Evolutionary conservation across 2,888 invertebrate species (phyloP).

Genomic region (Graphium colonna): DNA sequence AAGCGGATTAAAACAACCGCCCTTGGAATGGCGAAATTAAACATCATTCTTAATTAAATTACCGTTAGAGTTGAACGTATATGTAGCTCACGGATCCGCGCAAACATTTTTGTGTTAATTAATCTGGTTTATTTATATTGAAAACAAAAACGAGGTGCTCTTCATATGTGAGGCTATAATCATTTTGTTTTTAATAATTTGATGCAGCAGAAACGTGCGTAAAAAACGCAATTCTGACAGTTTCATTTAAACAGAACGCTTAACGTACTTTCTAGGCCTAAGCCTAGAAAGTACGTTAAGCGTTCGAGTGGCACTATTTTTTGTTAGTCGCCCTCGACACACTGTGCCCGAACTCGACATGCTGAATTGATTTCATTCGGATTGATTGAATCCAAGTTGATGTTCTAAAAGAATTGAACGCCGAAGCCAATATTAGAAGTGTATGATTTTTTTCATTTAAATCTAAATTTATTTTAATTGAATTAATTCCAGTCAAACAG

Average conservation of each 20-base stretch:
- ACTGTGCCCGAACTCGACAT: neutral
- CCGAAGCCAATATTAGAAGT: too few species aligned
- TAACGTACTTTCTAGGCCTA: too few species aligned
- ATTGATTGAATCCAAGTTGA: neutral
- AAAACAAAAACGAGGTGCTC: neutral
- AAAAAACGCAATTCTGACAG: too few species aligned
- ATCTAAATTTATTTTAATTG: too few species aligned
- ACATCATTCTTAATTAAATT: conserved; percentile 52
- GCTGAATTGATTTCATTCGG: neutral
- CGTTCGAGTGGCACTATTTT: neutral
- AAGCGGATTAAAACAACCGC: conserved; percentile 50
- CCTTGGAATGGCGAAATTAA: conserved; percentile 42
- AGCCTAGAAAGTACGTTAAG: too few species aligned
- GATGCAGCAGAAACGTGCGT: too few species aligned
- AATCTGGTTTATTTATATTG: conserved; percentile 15
- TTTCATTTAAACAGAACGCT: too few species aligned
- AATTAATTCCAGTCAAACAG: too few species aligned
- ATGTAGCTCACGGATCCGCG: neutral
- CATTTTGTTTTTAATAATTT: too few species aligned
- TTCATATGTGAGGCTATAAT: too few species aligned
- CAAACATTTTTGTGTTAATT: conserved; percentile 2
- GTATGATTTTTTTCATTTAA: too few species aligned
- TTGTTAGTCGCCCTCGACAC: neutral
- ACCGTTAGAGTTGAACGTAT: conserved; percentile 19
- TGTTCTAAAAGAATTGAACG: too few species aligned